A percentile compares a stretch with the other conserved stretches of the same genome.
Evolutionary conservation across 1,140 invertebrate species (phyloP).

Genomic region (Drosophila ficusphila): DNA sequence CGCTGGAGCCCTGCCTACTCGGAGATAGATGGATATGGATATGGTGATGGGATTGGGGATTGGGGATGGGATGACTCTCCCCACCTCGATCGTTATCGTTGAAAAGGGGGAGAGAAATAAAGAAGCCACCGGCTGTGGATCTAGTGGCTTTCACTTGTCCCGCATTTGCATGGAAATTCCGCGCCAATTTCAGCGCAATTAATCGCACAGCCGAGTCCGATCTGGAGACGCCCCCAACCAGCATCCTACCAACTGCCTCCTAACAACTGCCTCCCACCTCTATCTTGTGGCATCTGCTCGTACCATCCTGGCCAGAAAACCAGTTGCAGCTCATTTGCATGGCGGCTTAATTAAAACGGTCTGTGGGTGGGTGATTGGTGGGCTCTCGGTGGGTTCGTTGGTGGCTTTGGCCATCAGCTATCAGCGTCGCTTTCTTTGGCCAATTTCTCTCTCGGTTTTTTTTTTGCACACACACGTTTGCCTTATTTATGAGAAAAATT

Average conservation of each 20-base stretch:
- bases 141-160: slow-evolving; percentile 69
- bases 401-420: slow-evolving; percentile 44
- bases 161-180: slow-evolving; percentile 72
- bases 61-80: slow-evolving; percentile 1
- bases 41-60: slow-evolving; percentile 5
- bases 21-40: slow-evolving; percentile 34
- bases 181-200: slow-evolving; percentile 76
- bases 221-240: slow-evolving; percentile 54
- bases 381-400: slow-evolving; percentile 23
- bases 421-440: slow-evolving; percentile 61
- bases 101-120: slow-evolving; percentile 39
- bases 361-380: slow-evolving; percentile 63
- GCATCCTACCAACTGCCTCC: slow-evolving; percentile 22
- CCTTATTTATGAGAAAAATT: slow-evolving; percentile 68
- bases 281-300: slow-evolving; percentile 1
- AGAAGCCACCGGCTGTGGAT: slow-evolving; percentile 61
- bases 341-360: slow-evolving; percentile 79
- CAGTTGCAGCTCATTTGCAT: slow-evolving; percentile 70
- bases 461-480: not conserved
- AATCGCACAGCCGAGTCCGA: slow-evolving; percentile 71
- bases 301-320: slow-evolving; percentile 41
- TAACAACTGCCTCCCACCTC: not conserved
- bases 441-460: slow-evolving; percentile 69
- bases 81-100: slow-evolving; percentile 52
- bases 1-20: slow-evolving; percentile 42